Base-by-base conservation (phyloP, 2,797 vertebrate species). In the Anisognathus igniventris region DNA sequence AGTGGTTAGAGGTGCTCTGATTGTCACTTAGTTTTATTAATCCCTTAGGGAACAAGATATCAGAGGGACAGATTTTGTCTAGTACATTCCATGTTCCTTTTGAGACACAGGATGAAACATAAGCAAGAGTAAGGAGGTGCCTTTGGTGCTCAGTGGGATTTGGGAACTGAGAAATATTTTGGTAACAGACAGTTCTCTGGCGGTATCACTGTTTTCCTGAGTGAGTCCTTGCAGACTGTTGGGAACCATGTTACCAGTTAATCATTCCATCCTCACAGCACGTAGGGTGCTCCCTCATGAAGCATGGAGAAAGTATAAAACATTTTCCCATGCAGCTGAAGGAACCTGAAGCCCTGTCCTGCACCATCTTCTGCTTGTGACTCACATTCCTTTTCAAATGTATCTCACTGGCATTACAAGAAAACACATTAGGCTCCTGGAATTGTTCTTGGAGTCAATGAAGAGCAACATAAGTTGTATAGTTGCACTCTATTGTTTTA, bases 401-500 rank as follows among this genome's bases (percentile, higher is more conserved):
- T 7, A 14, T 75, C 42, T 82, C 19, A 35, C n/a, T 71, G 67
- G 10, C 2, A 2, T 88, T 57, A 30, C 8, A 47, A 67, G 45
- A 60, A 73, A 70, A 76, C 5, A 44, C 8, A 27, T 75, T 37
- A 47, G 28, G n/a, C 28, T 75, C 15, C 65, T 71, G 42, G 10
- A 67, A 17, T 28, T 11, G 1, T 54, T 40, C 28, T 50, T 31
- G 37, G 50, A 61, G 28, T 21, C 77, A 76, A 28, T 35, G 40
- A 86, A 72, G 24, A 73, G 15, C 58, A 68, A 17, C 11, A 0
- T 64, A 40, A 40, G 33, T 88, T 88, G 11, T 83, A 40, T 57
- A 90, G 16, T 62, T 21, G 7, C 30, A 61, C n/a, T 20, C 83
- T 51, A 23, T 74, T 86, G 68, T 81, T 96, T 92, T 87, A n/a